phyloP scores from a whole-genome alignment of 2,113 vertebrate species.

The Hydropotes inermis region DNA sequence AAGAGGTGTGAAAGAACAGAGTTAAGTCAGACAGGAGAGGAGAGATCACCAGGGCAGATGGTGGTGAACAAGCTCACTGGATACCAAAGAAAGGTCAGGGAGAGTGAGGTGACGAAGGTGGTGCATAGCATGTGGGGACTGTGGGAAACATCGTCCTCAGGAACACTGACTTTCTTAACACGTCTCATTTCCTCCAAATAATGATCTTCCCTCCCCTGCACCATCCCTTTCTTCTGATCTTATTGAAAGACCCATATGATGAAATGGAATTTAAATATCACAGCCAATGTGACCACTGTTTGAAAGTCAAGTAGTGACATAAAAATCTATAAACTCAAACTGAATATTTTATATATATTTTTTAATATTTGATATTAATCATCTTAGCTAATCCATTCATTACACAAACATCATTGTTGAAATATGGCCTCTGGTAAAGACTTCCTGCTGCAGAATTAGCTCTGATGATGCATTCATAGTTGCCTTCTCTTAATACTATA shows the following conservation, averaged over 20 bases:
- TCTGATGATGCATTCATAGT: neutral
- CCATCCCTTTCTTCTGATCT: neutral
- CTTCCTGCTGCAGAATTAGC: neutral
- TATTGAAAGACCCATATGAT: neutral
- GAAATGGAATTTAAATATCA: neutral
- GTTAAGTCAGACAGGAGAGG: neutral
- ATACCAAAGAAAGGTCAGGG: neutral
- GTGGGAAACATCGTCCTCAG: neutral
- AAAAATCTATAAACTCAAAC: neutral
- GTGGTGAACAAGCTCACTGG: fast-evolving
- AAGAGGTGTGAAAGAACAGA: neutral
- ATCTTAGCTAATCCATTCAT: neutral
- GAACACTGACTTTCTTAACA: neutral
- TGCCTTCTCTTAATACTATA: neutral
- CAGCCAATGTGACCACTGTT: neutral
- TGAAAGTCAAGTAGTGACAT: neutral
- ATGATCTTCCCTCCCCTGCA: no score
- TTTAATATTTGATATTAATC: neutral
- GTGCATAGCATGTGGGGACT: fast-evolving
- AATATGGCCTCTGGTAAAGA: neutral
- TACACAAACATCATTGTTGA: neutral
- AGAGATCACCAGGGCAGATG: neutral
- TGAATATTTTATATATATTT: neutral
- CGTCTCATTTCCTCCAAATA: neutral
- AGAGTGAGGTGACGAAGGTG: fast-evolving